These are phyloP conservation scores for Hydrochoerus hydrochaeris DNA, from an alignment of 2,113 vertebrate genomes.

Conservation along the genomic window DNA sequence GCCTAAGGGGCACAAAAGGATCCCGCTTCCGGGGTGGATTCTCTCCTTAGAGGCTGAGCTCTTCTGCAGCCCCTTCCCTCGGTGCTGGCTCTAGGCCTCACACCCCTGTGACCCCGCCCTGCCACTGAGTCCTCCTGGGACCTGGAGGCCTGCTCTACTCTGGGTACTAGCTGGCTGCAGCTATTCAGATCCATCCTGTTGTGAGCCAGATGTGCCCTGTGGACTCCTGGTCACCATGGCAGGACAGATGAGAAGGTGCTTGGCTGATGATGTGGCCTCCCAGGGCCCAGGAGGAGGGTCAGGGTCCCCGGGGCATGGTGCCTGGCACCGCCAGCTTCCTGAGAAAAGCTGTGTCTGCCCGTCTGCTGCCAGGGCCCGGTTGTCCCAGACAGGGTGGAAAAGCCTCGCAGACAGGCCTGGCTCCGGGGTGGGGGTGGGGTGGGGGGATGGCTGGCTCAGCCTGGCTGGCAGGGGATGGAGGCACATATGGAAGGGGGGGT, in stretches of 20 bases:
- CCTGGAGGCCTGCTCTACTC: background rate
- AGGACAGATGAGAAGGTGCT: background rate
- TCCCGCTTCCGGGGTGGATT: background rate
- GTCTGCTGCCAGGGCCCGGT: background rate
- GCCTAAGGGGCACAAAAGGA: background rate
- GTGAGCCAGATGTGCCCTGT: background rate
- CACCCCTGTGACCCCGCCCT: background rate
- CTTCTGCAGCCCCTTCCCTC: background rate
- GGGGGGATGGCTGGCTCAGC: background rate
- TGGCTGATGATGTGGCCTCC: rapidly evolving
- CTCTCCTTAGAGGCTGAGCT: background rate
- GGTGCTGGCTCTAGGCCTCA: rapidly evolving
- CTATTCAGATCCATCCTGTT: rapidly evolving
- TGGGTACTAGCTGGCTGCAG: background rate
- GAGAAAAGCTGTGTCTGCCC: background rate
- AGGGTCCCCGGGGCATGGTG: background rate
- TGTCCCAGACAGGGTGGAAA: background rate
- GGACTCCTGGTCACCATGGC: background rate
- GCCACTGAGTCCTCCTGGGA: too few species aligned
- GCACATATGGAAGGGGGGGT: background rate
- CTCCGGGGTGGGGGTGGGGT: background rate
- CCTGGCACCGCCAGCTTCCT: background rate
- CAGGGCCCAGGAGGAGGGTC: background rate
- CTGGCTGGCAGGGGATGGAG: background rate
- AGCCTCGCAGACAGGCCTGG: background rate